Conservation (phyloP, 2,797 vertebrate species). For the Australoheros facetus region DNA sequence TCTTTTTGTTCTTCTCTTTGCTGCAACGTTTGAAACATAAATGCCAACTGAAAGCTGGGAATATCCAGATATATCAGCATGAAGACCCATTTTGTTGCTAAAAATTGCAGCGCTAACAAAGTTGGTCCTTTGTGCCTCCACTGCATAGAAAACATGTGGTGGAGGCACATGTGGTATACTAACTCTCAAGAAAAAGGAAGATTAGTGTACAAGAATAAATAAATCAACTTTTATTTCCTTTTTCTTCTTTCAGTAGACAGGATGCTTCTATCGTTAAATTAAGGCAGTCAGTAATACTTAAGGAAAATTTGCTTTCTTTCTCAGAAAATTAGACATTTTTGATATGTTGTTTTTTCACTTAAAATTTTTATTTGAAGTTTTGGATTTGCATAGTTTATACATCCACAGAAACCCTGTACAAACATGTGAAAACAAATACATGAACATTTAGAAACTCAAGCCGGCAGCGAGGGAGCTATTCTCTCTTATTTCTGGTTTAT, state of each 20-base stretch:
- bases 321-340: neutral
- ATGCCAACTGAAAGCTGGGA: neutral
- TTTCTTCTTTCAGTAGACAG: neutral
- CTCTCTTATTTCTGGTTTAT: too few species aligned
- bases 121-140: neutral
- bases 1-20: neutral
- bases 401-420: too few species aligned
- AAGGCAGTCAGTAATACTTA: neutral
- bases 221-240: neutral
- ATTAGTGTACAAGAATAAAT: neutral
- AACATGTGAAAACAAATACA: too few species aligned
- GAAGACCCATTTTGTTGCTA: neutral
- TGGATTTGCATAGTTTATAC: too few species aligned
- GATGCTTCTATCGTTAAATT: neutral
- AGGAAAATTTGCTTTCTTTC: neutral
- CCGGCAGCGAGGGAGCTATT: too few species aligned
- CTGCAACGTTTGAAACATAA: neutral
- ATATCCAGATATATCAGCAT: neutral
- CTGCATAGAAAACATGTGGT: neutral
- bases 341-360: too few species aligned
- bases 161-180: neutral
- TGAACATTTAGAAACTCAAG: too few species aligned
- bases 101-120: neutral
- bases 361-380: too few species aligned
- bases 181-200: neutral